These are phyloP conservation scores for Muscicapa striata DNA, from an alignment of 2,797 vertebrate species.

Conservation along the genomic window DNA sequence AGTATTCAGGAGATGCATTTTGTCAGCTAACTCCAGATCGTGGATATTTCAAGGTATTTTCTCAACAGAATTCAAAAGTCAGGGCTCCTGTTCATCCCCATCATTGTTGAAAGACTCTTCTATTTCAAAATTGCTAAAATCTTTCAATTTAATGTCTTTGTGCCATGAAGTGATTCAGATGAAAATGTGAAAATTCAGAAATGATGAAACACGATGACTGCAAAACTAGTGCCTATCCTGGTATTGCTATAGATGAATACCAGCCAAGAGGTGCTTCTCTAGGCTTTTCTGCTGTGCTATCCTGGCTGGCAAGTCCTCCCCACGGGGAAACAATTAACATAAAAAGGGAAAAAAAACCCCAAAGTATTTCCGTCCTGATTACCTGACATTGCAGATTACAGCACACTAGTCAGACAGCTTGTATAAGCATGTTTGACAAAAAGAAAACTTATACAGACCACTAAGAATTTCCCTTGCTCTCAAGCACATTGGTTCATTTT, in stretches of 20 bases:
- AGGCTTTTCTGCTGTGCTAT: neutral
- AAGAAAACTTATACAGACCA: neutral
- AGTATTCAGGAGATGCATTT: neutral
- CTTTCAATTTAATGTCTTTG: neutral
- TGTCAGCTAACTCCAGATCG: neutral
- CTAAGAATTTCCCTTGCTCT: neutral
- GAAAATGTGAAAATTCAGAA: neutral
- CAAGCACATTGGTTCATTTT: neutral
- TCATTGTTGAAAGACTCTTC: neutral
- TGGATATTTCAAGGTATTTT: neutral
- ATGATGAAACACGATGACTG: neutral
- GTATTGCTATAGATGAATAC: neutral
- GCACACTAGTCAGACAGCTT: neutral
- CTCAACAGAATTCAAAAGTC: neutral
- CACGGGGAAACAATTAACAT: rapidly evolving
- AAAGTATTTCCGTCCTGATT: neutral
- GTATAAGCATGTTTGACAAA: neutral
- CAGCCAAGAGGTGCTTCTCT: neutral
- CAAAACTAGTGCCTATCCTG: neutral
- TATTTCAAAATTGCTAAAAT: neutral
- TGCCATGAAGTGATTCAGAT: neutral
- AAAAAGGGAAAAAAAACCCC: neutral
- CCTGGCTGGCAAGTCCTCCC: neutral
- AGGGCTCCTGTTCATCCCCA: neutral
- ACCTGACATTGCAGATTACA: neutral